These are phyloP conservation scores for Lordiphosa stackelbergi DNA, from an alignment of 1,140 invertebrate genomes.

Conservation along the genomic window DNA sequence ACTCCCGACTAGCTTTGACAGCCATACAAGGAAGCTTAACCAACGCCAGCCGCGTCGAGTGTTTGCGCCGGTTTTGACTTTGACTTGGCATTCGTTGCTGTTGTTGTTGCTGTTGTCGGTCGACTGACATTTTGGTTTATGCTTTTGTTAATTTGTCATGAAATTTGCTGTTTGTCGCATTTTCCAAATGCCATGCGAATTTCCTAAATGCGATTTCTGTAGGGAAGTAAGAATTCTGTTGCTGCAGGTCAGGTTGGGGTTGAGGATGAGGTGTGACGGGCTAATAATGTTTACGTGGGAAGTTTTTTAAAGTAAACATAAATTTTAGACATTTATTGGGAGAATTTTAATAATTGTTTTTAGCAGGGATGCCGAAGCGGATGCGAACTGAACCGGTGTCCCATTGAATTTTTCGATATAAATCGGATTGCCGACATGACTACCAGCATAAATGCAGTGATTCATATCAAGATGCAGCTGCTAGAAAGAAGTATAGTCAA, in stretches of 20 bases:
- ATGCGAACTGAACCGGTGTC: background rate
- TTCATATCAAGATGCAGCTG: no score
- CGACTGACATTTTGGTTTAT: conserved; percentile 17
- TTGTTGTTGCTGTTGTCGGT: conserved; percentile 6
- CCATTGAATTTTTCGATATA: background rate
- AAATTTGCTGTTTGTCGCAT: conserved; percentile 42
- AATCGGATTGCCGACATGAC: no score
- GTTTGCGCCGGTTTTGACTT: conserved; percentile 12
- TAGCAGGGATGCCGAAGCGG: no score
- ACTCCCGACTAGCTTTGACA: conserved; percentile 53
- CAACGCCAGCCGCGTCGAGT: conserved; percentile 23
- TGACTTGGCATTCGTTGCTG: background rate
- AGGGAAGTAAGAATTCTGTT: no score
- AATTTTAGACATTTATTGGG: no score
- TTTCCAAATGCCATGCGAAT: conserved; percentile 28
- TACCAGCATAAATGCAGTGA: no score
- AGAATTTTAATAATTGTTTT: no score
- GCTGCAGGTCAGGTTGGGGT: no score
- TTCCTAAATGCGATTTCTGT: background rate
- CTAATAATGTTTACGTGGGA: no score
- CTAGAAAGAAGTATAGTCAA: no score
- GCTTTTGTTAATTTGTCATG: conserved; percentile 62
- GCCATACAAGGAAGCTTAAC: conserved; percentile 62
- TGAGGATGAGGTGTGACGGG: no score
- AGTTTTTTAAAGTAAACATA: no score